Evolutionary conservation across 2,888 invertebrate species (phyloP).

Genomic region (Microchrysa polita): DNA sequence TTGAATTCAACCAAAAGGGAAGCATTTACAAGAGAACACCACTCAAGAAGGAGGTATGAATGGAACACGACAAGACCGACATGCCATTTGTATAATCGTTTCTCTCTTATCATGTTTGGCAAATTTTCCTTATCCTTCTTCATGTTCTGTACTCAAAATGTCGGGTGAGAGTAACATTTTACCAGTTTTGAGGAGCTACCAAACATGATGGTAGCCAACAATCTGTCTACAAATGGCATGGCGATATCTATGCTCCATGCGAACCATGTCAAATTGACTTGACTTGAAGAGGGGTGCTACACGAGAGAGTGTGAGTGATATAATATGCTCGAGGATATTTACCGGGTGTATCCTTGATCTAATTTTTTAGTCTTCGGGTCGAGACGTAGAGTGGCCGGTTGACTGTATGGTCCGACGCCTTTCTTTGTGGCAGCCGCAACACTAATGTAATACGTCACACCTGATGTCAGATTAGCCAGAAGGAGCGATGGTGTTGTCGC

Average conservation of each 20-base stretch:
- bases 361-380: conserved; percentile 69
- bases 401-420: conserved; percentile 82
- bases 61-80: conserved; percentile 26
- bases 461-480: conserved; percentile 82
- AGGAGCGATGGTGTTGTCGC: conserved; percentile 77
- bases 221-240: conserved; percentile 10
- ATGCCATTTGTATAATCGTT: conserved; percentile 42
- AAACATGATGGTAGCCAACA: conserved; percentile 30
- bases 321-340: conserved; percentile 29
- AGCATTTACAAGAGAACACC: conserved; percentile 38
- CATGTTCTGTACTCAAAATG: neutral
- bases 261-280: neutral
- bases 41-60: conserved; percentile 42
- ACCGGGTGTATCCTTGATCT: conserved; percentile 58
- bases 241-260: neutral
- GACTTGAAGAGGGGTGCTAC: neutral
- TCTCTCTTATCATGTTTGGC: conserved; percentile 24
- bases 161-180: neutral
- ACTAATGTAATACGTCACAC: conserved; percentile 83
- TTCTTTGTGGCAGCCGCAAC: conserved; percentile 85
- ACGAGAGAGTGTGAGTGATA: neutral
- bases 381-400: conserved; percentile 72
- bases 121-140: neutral
- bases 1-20: neutral
- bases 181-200: neutral